phyloP scores from a whole-genome alignment of 1,140 invertebrate species.

The Neoseiulus cucumeris region DNA sequence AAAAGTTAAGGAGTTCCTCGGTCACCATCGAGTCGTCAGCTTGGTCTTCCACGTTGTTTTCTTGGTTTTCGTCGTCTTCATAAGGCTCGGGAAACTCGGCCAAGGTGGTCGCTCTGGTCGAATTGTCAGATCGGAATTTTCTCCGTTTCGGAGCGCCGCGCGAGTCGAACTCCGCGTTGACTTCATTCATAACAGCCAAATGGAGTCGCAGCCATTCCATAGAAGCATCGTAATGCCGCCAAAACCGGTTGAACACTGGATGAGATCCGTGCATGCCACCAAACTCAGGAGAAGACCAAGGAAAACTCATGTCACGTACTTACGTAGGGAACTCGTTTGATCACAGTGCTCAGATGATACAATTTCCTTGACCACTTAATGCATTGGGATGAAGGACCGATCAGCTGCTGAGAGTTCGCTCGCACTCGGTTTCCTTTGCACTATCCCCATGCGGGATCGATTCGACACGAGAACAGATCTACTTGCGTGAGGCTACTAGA shows the following conservation, averaged over 20 bases:
- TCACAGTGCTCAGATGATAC: no score
- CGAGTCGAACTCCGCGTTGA: background rate
- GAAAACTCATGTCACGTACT: no score
- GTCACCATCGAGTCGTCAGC: background rate
- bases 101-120: background rate
- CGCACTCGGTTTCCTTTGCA: no score
- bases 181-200: background rate
- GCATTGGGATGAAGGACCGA: no score
- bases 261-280: background rate
- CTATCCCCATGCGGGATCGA: no score
- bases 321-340: no score
- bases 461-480: no score
- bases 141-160: background rate
- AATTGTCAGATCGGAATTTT: background rate
- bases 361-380: no score
- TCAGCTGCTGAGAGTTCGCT: no score
- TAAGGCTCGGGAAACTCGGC: background rate
- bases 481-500: no score
- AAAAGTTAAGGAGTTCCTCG: background rate
- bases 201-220: conserved; percentile 1
- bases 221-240: background rate
- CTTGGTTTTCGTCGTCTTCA: background rate
- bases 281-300: no score
- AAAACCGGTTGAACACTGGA: background rate
- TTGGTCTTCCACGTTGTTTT: background rate